Percentiles rank a stretch among this genome's conserved stretches.
Conservation (phyloP, 2,888 invertebrate species). For the Fragum fragum region DNA sequence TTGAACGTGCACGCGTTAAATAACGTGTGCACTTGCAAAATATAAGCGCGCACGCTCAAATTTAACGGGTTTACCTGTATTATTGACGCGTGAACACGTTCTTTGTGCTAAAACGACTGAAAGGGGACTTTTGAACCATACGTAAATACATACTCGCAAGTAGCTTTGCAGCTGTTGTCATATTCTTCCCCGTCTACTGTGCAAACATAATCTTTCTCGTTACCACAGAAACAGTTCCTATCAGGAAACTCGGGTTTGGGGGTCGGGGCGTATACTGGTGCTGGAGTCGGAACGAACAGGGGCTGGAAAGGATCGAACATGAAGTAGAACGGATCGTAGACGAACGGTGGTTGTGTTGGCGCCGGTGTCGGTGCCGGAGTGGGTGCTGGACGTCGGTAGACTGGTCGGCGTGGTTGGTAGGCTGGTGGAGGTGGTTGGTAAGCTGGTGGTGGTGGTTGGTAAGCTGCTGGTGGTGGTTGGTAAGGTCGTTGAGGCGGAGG, state of each 20-base stretch:
- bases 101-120: no score
- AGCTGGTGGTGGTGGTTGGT: not conserved
- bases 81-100: no score
- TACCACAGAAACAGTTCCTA: slow-evolving; percentile 18
- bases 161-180: slow-evolving; percentile 42
- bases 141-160: slow-evolving; percentile 49
- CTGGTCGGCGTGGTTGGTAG: not conserved
- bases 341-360: not conserved
- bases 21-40: no score
- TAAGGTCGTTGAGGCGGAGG: not conserved
- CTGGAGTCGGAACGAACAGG: not conserved
- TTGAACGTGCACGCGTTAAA: no score
- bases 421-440: not conserved
- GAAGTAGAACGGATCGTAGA: not conserved
- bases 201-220: slow-evolving; percentile 27
- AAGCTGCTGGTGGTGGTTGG: not conserved
- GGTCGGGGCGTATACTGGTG: slow-evolving; percentile 6
- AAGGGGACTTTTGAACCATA: no score
- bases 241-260: not conserved
- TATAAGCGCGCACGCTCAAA: no score
- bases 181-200: slow-evolving; percentile 23
- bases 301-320: slow-evolving; percentile 17
- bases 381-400: not conserved
- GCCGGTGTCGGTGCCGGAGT: not conserved
- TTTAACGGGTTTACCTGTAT: no score